Conservation (phyloP, 1,140 invertebrate genomes). For the Anastrepha ludens region DNA sequence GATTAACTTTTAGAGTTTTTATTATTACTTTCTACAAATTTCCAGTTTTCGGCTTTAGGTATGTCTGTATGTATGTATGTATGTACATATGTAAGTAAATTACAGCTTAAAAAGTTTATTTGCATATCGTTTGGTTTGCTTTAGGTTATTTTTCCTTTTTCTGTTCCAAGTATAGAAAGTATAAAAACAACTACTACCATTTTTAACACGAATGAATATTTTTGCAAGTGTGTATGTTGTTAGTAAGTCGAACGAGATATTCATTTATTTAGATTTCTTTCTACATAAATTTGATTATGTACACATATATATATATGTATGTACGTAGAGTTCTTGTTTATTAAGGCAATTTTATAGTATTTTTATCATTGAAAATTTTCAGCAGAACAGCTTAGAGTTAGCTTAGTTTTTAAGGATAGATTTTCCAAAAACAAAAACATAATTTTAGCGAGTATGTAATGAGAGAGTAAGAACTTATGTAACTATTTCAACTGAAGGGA, state of each 20-base stretch:
- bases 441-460: too few relatives aligned
- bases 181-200: conserved; percentile 28
- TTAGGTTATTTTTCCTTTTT: not conserved
- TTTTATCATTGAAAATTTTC: not conserved
- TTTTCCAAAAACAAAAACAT: too few relatives aligned
- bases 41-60: not conserved
- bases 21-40: not conserved
- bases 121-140: not conserved
- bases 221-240: too few relatives aligned
- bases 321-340: conserved; percentile 42
- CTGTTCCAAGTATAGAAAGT: conserved; percentile 4
- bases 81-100: not conserved
- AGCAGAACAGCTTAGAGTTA: not conserved
- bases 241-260: not conserved
- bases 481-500: too few relatives aligned
- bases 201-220: conserved; percentile 26
- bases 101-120: not conserved
- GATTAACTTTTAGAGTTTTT: conserved; percentile 1
- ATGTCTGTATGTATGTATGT: not conserved
- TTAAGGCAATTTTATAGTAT: conserved; percentile 51
- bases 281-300: not conserved
- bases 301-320: conserved; percentile 7
- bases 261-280: not conserved
- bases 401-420: not conserved
- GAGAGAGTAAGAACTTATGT: too few relatives aligned